Base-by-base conservation (phyloP, 2,797 vertebrate genomes). In the Mormyrops attenuatus region DNA sequence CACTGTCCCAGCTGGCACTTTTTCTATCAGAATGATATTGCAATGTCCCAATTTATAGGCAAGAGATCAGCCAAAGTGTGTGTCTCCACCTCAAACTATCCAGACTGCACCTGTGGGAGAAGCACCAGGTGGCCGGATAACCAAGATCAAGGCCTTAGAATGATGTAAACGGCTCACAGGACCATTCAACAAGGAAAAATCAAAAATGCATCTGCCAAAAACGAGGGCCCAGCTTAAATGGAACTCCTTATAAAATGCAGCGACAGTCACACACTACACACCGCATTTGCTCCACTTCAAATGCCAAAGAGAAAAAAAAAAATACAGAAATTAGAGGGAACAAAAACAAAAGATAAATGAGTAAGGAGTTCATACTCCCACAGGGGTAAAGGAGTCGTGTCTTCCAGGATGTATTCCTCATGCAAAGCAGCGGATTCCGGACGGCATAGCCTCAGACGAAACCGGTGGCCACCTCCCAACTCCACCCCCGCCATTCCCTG, bases 151-250 rank as follows among this genome's bases (percentile, higher is more conserved):
- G 94, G 93, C 93, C 90, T 92, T 94, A 93, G 34, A 92, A 93
- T 91, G 89, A 91, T 94, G 95, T 94, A 95, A 96, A 96, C 93
- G n/a, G 89, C 92, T 90, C 63, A 89, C 89, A 90, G 91, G 69
- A 93, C 89, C 93, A 89, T 34, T 91, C 47, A 90, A 88, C 88
- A 88, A 92, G 93, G 91, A 90, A 47, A 88, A 66, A 22, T 85
- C 11, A 88, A 91, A 82, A 92, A 60, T 52, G 41, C 26, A 91
- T 6, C 91, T 85, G 89, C 49, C 85, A 50, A 93, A 91, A 90
- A 80, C 0, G 50, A 38, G 20, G 73, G 49, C 77, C 90, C 88
- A 69, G 57, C 11, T 85, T 85, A 34, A 50, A 6, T 49, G 38
- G 3, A 41, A 15, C 13, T 44, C 8, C 60, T 88, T 20, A 55